phyloP scores from a whole-genome alignment of 2,797 vertebrate species.

The Dryobates pubescens region DNA sequence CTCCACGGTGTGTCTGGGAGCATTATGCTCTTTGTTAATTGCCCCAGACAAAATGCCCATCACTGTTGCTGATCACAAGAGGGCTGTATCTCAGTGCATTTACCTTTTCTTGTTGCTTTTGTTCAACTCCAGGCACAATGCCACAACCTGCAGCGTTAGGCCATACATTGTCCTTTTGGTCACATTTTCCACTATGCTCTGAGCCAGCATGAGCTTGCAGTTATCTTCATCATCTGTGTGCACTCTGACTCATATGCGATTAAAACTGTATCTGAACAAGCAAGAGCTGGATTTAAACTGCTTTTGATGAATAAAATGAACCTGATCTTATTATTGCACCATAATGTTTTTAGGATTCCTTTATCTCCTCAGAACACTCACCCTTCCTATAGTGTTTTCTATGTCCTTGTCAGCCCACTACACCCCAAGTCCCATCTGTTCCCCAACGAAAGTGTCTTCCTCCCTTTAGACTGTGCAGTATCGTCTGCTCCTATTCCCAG shows the following conservation, averaged over 20 bases:
- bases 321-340: not conserved
- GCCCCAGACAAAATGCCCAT: not conserved
- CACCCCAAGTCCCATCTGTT: not conserved
- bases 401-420: not conserved
- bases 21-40: not conserved
- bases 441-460: not conserved
- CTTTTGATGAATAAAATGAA: not conserved
- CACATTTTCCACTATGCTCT: not conserved
- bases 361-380: not conserved
- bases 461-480: not conserved
- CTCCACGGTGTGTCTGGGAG: not conserved
- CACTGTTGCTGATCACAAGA: accelerated
- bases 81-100: not conserved
- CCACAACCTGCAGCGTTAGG: not conserved
- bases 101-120: not conserved
- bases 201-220: not conserved
- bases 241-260: not conserved
- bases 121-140: not conserved
- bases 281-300: not conserved
- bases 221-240: not conserved
- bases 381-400: not conserved
- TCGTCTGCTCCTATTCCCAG: not conserved
- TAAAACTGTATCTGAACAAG: not conserved
- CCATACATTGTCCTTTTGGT: not conserved
- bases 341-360: not conserved